Conservation (phyloP, 1,140 invertebrate genomes). For the Hycleus cichorii region DNA sequence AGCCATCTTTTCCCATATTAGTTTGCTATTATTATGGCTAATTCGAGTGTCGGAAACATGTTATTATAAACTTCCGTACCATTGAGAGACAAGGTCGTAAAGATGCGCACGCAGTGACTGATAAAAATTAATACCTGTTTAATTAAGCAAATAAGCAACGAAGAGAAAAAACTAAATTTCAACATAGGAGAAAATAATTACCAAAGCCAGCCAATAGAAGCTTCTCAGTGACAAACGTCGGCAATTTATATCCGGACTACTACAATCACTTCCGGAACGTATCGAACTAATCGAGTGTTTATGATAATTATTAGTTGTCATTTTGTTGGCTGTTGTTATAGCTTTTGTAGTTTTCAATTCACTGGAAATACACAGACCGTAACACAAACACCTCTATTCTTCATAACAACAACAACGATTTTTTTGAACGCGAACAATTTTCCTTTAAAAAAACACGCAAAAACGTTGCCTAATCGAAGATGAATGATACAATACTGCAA, state of each 20-base stretch:
- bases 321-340: neutral
- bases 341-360: neutral
- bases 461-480: constrained; percentile 5
- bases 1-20: constrained; percentile 20
- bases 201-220: constrained; percentile 32
- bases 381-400: too few relatives aligned
- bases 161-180: too few relatives aligned
- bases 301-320: neutral
- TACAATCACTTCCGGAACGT: neutral
- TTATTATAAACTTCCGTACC: constrained; percentile 32
- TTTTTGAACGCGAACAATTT: too few relatives aligned
- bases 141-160: neutral
- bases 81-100: constrained; percentile 25
- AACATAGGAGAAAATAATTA: too few relatives aligned
- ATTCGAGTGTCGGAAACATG: constrained; percentile 32
- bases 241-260: constrained; percentile 4
- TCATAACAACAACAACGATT: too few relatives aligned
- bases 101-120: constrained; percentile 16
- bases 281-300: neutral
- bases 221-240: constrained; percentile 32
- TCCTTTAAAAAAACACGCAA: neutral
- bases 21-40: constrained; percentile 19
- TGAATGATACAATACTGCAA: constrained; percentile 11
- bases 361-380: neutral
- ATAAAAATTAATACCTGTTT: neutral